Percentiles rank a stretch among this genome's conserved stretches.
Conservation (phyloP, 2,888 invertebrate genomes). For the Campaea margaritaria region DNA sequence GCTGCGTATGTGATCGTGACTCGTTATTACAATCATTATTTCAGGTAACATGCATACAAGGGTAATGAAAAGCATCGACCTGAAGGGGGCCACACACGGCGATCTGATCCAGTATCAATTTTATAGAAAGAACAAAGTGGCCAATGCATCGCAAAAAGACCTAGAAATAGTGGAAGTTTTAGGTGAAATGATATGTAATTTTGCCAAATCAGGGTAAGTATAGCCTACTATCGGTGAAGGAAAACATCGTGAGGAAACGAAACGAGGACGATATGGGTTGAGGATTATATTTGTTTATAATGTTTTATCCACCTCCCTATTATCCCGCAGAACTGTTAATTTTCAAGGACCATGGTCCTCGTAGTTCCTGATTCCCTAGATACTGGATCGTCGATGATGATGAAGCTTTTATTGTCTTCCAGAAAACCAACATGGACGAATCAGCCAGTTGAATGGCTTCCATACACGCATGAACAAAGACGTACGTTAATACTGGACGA, state of each 20-base stretch:
- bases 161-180: conserved; percentile 58
- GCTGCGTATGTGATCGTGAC: too few relatives aligned
- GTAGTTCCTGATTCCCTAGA: too few relatives aligned
- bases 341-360: too few relatives aligned
- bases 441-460: conserved; percentile 62
- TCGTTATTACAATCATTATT: too few relatives aligned
- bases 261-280: too few relatives aligned
- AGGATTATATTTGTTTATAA: too few relatives aligned
- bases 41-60: conserved; percentile 67
- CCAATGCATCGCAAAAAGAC: conserved; percentile 54
- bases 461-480: conserved; percentile 56
- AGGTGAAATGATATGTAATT: conserved; percentile 67
- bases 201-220: conserved; percentile 71
- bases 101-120: conserved; percentile 74
- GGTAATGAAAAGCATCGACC: conserved; percentile 60
- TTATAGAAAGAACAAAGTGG: conserved; percentile 64
- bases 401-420: conserved; percentile 42
- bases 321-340: too few relatives aligned
- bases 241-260: too few relatives aligned
- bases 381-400: background rate
- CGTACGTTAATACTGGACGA: conserved; percentile 58
- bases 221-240: too few relatives aligned
- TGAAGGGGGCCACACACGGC: conserved; percentile 70
- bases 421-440: conserved; percentile 65
- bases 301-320: too few relatives aligned